Conservation (phyloP, 1,140 invertebrate species). For the Cyclargus thomasi region DNA sequence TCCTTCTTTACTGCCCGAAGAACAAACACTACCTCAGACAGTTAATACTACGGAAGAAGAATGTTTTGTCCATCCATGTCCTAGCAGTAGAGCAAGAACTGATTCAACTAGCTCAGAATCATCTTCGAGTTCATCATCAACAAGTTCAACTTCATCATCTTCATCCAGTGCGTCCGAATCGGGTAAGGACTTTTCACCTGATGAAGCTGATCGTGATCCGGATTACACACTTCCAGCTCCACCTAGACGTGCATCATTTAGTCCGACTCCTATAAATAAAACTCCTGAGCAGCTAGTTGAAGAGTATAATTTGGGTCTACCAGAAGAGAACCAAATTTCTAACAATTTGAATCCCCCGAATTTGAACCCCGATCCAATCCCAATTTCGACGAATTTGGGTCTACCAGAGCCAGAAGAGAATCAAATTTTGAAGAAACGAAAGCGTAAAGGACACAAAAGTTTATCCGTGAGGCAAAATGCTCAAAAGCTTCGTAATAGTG, state of each 20-base stretch:
- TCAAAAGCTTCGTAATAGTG: slow-evolving; percentile 17
- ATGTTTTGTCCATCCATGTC: slow-evolving; percentile 20
- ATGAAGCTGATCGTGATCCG: slow-evolving; percentile 24
- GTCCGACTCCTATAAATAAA: slow-evolving; percentile 18
- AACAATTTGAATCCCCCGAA: too few relatives aligned
- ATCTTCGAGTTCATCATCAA: slow-evolving; percentile 27
- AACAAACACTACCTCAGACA: slow-evolving; percentile 16
- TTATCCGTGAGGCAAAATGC: slow-evolving; percentile 18
- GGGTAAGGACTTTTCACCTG: slow-evolving; percentile 26
- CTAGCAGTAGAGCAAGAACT: slow-evolving; percentile 25
- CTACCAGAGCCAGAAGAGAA: slow-evolving; percentile 18
- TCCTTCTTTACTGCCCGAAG: slow-evolving; percentile 18
- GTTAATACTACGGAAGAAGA: slow-evolving; percentile 20
- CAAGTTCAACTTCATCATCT: slow-evolving; percentile 23
- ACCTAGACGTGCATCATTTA: slow-evolving; percentile 22
- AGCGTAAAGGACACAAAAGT: slow-evolving; percentile 14
- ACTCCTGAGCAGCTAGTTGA: slow-evolving; percentile 19
- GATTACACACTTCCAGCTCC: slow-evolving; percentile 18
- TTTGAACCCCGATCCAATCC: too few relatives aligned
- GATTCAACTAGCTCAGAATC: slow-evolving; percentile 25
- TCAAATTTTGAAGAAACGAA: slow-evolving; percentile 14
- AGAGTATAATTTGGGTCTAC: slow-evolving; percentile 16
- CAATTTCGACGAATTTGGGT: too few relatives aligned
- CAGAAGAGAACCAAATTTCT: slow-evolving; percentile 17
- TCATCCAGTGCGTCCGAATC: slow-evolving; percentile 22